Conservation (phyloP, 1,140 invertebrate genomes). For the Drosophila varians region DNA sequence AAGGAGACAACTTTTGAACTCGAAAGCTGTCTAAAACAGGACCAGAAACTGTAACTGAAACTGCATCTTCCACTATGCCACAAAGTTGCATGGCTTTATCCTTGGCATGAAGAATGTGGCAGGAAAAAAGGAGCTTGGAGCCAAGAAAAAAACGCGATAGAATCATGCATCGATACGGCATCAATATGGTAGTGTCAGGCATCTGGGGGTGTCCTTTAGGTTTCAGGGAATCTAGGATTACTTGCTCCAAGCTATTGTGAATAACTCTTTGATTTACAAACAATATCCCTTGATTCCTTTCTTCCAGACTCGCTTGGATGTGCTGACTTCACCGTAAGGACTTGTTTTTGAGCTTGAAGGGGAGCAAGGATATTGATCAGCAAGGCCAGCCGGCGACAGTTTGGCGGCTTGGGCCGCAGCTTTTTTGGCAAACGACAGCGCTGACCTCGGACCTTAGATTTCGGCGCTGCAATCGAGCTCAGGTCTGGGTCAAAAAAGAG, state of each 20-base stretch:
- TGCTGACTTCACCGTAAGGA: neutral
- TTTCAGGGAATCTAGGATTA: no score
- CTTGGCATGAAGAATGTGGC: neutral
- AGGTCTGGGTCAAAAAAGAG: constrained; percentile 20
- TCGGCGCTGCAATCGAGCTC: constrained; percentile 15
- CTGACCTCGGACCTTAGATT: constrained; percentile 29
- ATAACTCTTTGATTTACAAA: no score
- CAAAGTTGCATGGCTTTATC: constrained; percentile 20
- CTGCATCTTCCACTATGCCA: constrained; percentile 10
- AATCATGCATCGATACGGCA: neutral
- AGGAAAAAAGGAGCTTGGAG: neutral
- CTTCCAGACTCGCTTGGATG: neutral
- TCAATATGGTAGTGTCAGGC: neutral
- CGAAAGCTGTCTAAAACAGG: neutral
- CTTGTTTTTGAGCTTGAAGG: neutral
- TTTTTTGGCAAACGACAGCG: constrained; percentile 61
- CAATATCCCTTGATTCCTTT: neutral
- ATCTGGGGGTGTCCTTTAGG: neutral
- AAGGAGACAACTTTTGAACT: constrained; percentile 13
- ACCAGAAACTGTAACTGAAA: neutral
- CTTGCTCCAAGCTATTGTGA: no score
- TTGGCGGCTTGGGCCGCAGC: constrained; percentile 18
- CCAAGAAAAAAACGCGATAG: neutral
- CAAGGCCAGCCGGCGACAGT: constrained; percentile 45
- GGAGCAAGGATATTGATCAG: constrained; percentile 34